Conservation (phyloP, 30 jellyfish, hydroid and myxozoan species). For the Cassiopea xamachana region DNA sequence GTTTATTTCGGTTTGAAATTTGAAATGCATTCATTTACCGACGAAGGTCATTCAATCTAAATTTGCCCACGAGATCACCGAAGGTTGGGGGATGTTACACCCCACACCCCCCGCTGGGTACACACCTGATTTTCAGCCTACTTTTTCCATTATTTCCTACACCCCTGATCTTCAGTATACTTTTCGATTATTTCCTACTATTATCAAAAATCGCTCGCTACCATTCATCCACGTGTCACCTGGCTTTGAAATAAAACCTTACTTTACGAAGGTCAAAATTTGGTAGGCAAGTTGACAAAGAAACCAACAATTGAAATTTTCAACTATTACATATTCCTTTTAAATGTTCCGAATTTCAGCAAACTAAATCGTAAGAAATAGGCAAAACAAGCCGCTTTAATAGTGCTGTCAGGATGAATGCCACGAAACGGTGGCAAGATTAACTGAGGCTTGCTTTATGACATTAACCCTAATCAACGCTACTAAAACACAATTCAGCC, state of each 20-base stretch:
- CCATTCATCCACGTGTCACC: too few relatives aligned
- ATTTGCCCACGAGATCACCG: too few relatives aligned
- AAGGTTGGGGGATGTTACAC: too few relatives aligned
- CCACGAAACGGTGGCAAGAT: constrained; percentile 5
- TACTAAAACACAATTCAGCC: not conserved
- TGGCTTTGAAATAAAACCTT: not conserved
- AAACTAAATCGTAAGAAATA: not conserved
- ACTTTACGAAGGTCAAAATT: not conserved
- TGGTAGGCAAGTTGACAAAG: not conserved
- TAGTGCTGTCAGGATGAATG: not conserved
- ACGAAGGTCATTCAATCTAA: too few relatives aligned
- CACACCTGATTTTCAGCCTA: too few relatives aligned
- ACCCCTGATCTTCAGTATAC: too few relatives aligned
- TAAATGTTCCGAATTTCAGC: not conserved
- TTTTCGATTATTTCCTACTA: too few relatives aligned
- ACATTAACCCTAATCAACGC: not conserved
- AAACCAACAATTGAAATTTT: not conserved
- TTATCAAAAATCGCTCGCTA: too few relatives aligned
- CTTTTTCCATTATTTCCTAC: too few relatives aligned
- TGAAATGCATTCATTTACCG: too few relatives aligned
- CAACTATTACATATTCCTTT: not conserved
- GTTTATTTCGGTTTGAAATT: too few relatives aligned
- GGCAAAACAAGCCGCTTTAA: not conserved
- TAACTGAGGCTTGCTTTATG: constrained; percentile 1
- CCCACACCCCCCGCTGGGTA: too few relatives aligned